These are phyloP conservation scores for Buathra laborator DNA, from an alignment of 2,888 invertebrate species.

Conservation along the genomic window DNA sequence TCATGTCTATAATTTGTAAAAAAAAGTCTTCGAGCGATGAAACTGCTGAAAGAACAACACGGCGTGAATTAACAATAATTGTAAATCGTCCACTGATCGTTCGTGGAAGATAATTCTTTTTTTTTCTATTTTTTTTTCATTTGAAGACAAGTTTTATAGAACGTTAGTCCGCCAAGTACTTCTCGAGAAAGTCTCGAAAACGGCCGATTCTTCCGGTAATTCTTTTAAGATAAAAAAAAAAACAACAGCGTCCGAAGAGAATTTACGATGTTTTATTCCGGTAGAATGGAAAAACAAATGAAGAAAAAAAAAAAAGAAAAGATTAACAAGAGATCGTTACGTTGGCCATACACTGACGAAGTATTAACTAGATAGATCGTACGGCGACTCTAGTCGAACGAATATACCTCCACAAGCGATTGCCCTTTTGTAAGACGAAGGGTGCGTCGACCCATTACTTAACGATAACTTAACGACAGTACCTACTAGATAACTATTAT, in stretches of 20 bases:
- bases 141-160: conserved; percentile 17
- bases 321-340: conserved; percentile 51
- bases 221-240: not conserved
- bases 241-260: not conserved
- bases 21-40: conserved; percentile 10
- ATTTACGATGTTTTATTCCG: conserved; percentile 40
- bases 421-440: conserved; percentile 64
- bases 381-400: conserved; percentile 84
- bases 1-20: not conserved
- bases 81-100: conserved; percentile 43
- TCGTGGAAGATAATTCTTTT: conserved; percentile 19
- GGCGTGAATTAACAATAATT: conserved; percentile 12
- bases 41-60: conserved; percentile 32
- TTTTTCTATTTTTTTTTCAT: not conserved
- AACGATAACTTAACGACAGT: conserved; percentile 78
- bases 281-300: conserved; percentile 31
- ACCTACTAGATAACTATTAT: conserved; percentile 81
- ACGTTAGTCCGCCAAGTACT: conserved; percentile 54
- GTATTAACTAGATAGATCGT: conserved; percentile 80
- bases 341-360: conserved; percentile 76
- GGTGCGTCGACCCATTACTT: conserved; percentile 69
- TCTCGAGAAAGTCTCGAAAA: conserved; percentile 38
- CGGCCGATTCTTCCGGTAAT: conserved; percentile 6
- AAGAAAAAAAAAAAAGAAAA: conserved; percentile 34
- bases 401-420: conserved; percentile 81